These are phyloP conservation scores for Malthinus seriepunctatus DNA, from an alignment of 2,888 invertebrate genomes.

Conservation along the genomic window DNA sequence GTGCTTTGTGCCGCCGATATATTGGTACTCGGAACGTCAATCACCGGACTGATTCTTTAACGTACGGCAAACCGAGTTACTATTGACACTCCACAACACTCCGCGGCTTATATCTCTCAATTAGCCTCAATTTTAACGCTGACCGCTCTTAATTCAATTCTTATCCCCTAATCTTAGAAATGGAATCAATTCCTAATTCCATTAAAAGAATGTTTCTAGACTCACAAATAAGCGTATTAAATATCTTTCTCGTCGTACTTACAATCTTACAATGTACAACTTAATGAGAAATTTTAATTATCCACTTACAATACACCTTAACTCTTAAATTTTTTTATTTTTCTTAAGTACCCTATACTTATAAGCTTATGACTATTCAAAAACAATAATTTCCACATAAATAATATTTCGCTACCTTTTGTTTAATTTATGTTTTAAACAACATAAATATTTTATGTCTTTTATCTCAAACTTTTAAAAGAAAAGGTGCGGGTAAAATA, in stretches of 20 bases:
- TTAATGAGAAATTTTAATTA: neutral
- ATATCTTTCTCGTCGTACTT: too few relatives aligned
- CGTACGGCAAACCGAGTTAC: slow-evolving; percentile 27
- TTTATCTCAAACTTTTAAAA: too few relatives aligned
- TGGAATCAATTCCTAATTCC: slow-evolving; percentile 38
- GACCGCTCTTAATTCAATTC: slow-evolving; percentile 41
- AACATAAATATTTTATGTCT: too few relatives aligned
- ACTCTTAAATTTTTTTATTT: too few relatives aligned
- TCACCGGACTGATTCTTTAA: slow-evolving; percentile 15
- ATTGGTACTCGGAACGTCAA: slow-evolving; percentile 18
- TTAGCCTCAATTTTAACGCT: slow-evolving; percentile 43
- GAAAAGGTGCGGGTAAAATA: too few relatives aligned
- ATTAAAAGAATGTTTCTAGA: slow-evolving; percentile 35
- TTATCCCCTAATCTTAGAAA: slow-evolving; percentile 30
- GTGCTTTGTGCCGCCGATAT: slow-evolving; percentile 24
- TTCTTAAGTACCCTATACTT: too few relatives aligned
- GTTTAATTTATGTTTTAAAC: too few relatives aligned
- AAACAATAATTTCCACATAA: too few relatives aligned
- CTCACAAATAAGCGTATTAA: slow-evolving; percentile 26
- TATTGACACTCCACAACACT: slow-evolving; percentile 32
- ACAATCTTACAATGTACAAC: neutral
- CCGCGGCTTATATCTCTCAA: slow-evolving; percentile 44
- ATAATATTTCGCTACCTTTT: too few relatives aligned
- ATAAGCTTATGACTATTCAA: too few relatives aligned
- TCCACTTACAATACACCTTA: neutral